A percentile compares a stretch with the other conserved stretches of the same genome.
These are phyloP conservation scores for Lepilemur septentrionalis DNA, from an alignment of 2,797 vertebrate genomes.

Conservation along the genomic window DNA sequence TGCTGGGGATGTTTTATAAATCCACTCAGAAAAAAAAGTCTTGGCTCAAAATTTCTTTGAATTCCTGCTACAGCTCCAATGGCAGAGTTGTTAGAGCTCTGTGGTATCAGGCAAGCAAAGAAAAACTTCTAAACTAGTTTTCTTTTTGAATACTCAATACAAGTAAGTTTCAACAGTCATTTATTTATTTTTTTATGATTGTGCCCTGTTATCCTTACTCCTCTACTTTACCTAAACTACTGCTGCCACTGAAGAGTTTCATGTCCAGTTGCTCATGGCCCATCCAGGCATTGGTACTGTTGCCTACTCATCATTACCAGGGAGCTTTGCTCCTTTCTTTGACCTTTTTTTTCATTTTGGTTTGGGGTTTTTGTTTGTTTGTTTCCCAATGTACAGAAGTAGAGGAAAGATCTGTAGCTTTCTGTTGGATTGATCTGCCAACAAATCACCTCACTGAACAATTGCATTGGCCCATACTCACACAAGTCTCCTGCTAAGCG, in stretches of 20 bases:
- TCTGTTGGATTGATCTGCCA: background rate
- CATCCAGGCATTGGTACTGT: background rate
- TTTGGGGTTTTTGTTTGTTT: background rate
- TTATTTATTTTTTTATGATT: background rate
- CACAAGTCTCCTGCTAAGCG: background rate
- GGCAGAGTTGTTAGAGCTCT: background rate
- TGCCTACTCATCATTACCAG: background rate
- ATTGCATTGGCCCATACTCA: background rate
- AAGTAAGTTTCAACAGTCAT: background rate
- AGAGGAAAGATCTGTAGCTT: background rate
- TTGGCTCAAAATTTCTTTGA: conserved; percentile 49
- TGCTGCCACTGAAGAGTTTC: background rate
- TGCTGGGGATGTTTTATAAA: conserved; percentile 37
- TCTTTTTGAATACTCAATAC: background rate
- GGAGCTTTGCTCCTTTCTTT: background rate
- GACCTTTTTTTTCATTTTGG: background rate
- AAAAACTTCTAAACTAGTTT: background rate
- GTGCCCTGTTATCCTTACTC: background rate
- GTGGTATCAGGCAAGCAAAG: conserved; percentile 5
- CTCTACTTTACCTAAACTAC: background rate
- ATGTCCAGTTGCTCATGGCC: fast-evolving
- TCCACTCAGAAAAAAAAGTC: conserved; percentile 51
- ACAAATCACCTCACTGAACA: background rate
- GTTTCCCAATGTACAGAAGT: background rate
- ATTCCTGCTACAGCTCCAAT: conserved; percentile 41